Base-by-base conservation (phyloP, 1,140 invertebrate species). In the Drosophila leontia region DNA sequence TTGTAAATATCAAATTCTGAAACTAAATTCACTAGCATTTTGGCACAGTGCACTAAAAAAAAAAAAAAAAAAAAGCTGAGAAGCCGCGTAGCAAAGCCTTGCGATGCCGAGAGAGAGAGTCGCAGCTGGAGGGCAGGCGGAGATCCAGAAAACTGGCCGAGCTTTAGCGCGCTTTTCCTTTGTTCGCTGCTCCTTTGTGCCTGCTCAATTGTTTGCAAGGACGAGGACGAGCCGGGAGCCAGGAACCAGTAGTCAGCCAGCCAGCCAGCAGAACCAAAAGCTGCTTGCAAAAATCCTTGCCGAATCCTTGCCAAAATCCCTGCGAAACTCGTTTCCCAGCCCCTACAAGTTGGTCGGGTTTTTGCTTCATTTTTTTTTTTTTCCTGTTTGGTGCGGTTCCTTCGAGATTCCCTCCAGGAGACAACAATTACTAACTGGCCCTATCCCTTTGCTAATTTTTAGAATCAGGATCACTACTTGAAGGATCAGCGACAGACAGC, bases 151-250 rank as follows among this genome's bases (percentile, higher is more conserved):
- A 56, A 69, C 48, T 48, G n/a, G 68, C 23, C 11, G 35, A 72
- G 70, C 70, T 72, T 72, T 72, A 60, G 67, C 70, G 70, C 68
- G 70, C 70, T 72, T 72, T 72, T 72, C 70, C 70, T 50, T 72
- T 72, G 70, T 72, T 71, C 17, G 23, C 35, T 1, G 17, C 34
- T 55, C 35, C 67, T 42, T 72, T 72, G 67, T 70, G 67, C 63
- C 67, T 47, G 67, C 39, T 39, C 67, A 70, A 72, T 72, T 72
- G 70, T 72, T 72, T 3, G 67, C 70, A 72, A 72, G 55, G 70
- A 60, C 44, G 58, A 42, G n/a, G n/a, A n/a, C n/a, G n/a, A 47
- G 19, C 19, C 45, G 19, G 19, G 12, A 26, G 3, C 23, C 23
- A 26, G 23, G 3, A 48, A 11, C 19, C 19, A 26, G 62, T 7